Percentiles rank a stretch among this genome's conserved stretches.
phyloP scores from a whole-genome alignment of 2,888 invertebrate species.

The Xylota sylvarum region DNA sequence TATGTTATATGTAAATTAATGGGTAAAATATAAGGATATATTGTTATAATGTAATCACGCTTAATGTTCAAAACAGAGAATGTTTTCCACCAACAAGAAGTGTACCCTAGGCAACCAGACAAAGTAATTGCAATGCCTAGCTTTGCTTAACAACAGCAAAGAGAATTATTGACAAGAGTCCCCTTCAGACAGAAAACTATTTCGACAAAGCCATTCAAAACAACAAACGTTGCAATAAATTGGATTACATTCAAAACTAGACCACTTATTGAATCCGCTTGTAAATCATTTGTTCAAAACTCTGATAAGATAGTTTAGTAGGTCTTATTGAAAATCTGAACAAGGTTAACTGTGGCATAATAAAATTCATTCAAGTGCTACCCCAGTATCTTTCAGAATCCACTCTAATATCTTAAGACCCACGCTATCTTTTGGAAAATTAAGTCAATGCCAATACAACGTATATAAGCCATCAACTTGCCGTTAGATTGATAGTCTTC shows the following conservation, averaged over 20 bases:
- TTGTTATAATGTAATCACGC: not conserved
- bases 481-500: constrained; percentile 31
- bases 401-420: constrained; percentile 40
- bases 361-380: constrained; percentile 44
- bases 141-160: not conserved
- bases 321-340: constrained; percentile 55
- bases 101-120: too few relatives aligned
- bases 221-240: constrained; percentile 15
- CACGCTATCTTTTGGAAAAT: constrained; percentile 31
- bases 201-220: not conserved
- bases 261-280: constrained; percentile 19
- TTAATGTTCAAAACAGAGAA: too few relatives aligned
- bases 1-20: not conserved
- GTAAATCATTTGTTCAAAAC: constrained; percentile 42
- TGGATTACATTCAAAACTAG: constrained; percentile 52
- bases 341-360: constrained; percentile 48
- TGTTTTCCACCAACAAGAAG: too few relatives aligned
- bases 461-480: constrained; percentile 46
- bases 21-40: not conserved
- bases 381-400: not conserved
- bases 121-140: not conserved
- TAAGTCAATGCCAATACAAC: constrained; percentile 44
- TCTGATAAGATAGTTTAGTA: constrained; percentile 61
- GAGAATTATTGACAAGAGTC: not conserved
- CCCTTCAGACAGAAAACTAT: constrained; percentile 13